Evolutionary conservation across 2,888 invertebrate species (phyloP), one percentile per base, ranked within the genome.

Genomic region (Diaperis boleti): DNA sequence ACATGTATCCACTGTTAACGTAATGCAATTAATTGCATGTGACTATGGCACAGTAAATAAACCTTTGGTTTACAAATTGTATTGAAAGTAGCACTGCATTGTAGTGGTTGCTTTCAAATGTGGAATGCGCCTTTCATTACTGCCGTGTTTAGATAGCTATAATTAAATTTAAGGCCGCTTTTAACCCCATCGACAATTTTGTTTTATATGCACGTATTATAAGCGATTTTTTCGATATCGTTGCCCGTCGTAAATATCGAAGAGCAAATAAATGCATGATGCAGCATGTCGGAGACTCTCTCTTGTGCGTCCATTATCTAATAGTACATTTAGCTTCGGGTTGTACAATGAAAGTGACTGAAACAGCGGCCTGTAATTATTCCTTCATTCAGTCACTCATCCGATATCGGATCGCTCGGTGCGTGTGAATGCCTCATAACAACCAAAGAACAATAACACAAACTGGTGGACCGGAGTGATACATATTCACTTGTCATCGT

Each of bases 1-100:
- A 74, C 76, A 76, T 73, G 74, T 70, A 72, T 72, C 71, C 69
- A 73, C 72, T 75, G 77, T 74, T 75, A 73, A 72, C 72, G 70
- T 76, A 76, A 73, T 78, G 78, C 79, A 78, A 78, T 78, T 79
- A 79, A 79, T 78, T 79, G 78, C 78, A 78, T 75, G 73, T 72
- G 74, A 74, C 73, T 73, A 74, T 74, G 70, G 72, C 72, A 76
- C 72, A 69, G 78, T 77, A 78, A 79, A 79, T 78, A 78, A 73
- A 75, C 76, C 74, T 72, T 68, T 72, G 72, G 76, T 69, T 78
- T 73, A 72, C 76, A 74, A 75, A 75, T 75, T 74, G 73, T 70
- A 69, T 73, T 72, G 70, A 71, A 75, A 75, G 74, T 75, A 73
- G 70, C 64, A 62, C 50, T 52, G 70, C 69, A 73, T 73, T 74